Conservation (phyloP, 2,797 vertebrate genomes). For the Anolis apletophallus region DNA sequence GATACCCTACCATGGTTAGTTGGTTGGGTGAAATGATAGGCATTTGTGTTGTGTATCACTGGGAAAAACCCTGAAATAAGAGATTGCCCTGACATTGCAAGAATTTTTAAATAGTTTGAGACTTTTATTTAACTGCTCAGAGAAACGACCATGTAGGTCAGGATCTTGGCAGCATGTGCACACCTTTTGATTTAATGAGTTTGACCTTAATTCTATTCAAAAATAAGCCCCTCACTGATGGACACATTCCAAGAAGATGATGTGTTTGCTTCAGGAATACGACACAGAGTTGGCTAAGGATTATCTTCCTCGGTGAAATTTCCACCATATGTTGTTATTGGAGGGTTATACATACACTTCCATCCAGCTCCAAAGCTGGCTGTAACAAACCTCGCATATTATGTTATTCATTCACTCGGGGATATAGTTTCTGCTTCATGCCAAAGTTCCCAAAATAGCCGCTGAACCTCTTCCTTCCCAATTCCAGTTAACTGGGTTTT, state of each 20-base stretch:
- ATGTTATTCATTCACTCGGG: conserved; percentile 19
- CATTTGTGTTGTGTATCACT: neutral
- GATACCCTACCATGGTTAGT: neutral
- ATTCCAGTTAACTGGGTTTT: conserved; percentile 24
- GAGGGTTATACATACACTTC: neutral
- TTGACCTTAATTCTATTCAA: conserved; percentile 8
- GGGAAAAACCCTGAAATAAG: neutral
- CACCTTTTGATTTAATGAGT: neutral
- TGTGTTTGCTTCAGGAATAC: conserved; percentile 1
- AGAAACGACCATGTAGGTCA: neutral
- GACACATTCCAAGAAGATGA: conserved; percentile 32
- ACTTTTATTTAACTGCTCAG: neutral
- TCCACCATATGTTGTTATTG: conserved; percentile 4
- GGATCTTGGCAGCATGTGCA: neutral
- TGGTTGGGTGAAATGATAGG: neutral
- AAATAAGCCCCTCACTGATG: neutral
- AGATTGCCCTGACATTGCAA: neutral
- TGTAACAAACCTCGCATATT: neutral
- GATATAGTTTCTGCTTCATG: conserved; percentile 29
- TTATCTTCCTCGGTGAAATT: conserved; percentile 5
- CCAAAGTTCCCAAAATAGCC: conserved; percentile 51
- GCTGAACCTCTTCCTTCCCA: conserved; percentile 27
- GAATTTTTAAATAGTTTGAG: neutral
- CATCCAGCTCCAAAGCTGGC: neutral
- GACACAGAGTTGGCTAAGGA: neutral